Conservation (phyloP, 2,113 vertebrate species). For the Centropus unirufus region DNA sequence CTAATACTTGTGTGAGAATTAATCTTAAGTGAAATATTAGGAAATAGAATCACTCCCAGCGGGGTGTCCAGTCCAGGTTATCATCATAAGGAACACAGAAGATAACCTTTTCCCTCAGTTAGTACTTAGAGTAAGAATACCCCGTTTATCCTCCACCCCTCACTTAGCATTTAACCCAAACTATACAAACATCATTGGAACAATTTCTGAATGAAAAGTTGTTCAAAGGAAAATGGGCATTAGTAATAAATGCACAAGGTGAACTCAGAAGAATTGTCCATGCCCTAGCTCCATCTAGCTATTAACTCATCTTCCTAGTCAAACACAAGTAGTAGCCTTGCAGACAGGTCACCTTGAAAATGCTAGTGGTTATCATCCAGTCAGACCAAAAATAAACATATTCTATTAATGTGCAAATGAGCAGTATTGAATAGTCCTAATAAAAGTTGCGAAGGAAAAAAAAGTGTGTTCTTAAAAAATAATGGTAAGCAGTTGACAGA, state of each 20-base stretch:
- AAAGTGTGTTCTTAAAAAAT: background rate
- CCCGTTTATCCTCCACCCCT: background rate
- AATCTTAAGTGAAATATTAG: background rate
- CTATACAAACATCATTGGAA: background rate
- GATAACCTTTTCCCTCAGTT: background rate
- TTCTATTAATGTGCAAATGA: conserved; percentile 31
- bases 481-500: background rate
- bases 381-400: background rate
- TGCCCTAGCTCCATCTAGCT: conserved; percentile 45
- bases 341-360: background rate
- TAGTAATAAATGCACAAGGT: background rate
- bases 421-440: background rate
- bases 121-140: background rate
- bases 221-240: background rate
- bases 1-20: background rate
- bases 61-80: background rate
- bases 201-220: background rate
- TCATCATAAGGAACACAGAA: background rate
- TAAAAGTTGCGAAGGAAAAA: background rate
- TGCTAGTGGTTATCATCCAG: background rate
- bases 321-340: background rate
- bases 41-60: background rate
- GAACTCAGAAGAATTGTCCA: background rate
- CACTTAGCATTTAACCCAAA: background rate
- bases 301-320: background rate